Base-by-base conservation (phyloP, 2,113 vertebrate species). In the Neoarius graeffei region DNA sequence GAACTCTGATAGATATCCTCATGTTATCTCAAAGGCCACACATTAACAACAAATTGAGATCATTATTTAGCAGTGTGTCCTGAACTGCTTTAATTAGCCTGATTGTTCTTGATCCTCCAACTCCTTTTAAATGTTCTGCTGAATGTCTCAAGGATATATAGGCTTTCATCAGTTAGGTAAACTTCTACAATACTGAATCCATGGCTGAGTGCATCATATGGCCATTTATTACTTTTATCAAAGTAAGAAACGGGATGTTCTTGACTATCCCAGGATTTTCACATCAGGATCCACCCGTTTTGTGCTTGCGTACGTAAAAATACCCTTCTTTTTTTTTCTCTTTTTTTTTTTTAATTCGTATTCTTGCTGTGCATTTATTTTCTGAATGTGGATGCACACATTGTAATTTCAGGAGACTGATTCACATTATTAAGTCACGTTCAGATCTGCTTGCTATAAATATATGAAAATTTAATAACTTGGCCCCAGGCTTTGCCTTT, bases 1-100 rank as follows among this genome's bases (percentile, higher is more conserved):
- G 87, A 89, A 73, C 87, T 87, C 67, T 87, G 90, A 94, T 93
- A 89, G 52, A 71, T 67, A 42, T 23, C 7, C 76, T 73, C 27
- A 59, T n/a, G 1, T 35, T 15, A 54, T 52, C 85, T 54, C 50
- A 15, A 73, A 57, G 19, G 66, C 15, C 4, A 84, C 30, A 85
- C 42, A 59, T 62, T 25, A 42, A 15, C 15, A 52, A 30, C n/a
- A 57, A 8, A 30, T 30, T 57, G 8, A 79, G 14, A 23, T 66
- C 17, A 17, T 86, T 64, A 48, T 60, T 60, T 50, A 76, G 25
- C 25, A 20, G 42, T 20, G 62, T 7, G 8, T 62, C 13, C 19
- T 42, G 35, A 27, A 64, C 57, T 15, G 35, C 56, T 83, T 48
- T 71, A 23, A 87, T 81, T 81, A 69, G 64, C 79, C 74, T 56